These are phyloP conservation scores for Labia minor DNA, from an alignment of 2,888 invertebrate genomes.

Conservation along the genomic window DNA sequence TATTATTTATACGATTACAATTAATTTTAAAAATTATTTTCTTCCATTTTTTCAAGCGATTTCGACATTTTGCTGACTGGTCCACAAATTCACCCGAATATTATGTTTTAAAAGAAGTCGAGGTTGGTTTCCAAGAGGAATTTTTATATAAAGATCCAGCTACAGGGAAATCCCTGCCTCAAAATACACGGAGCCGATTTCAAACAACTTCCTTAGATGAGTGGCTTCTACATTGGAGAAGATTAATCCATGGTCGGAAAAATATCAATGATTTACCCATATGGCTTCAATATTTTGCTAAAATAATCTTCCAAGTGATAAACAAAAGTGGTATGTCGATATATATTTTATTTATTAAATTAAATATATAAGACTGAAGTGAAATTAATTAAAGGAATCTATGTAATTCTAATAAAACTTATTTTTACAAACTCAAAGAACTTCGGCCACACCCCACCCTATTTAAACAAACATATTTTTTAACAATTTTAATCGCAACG, in stretches of 20 bases:
- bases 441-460: too few species aligned
- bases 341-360: slow-evolving; percentile 18
- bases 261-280: slow-evolving; percentile 54
- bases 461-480: too few species aligned
- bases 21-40: too few species aligned
- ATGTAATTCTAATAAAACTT: too few species aligned
- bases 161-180: slow-evolving; percentile 36
- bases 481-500: too few species aligned
- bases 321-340: slow-evolving; percentile 52
- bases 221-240: slow-evolving; percentile 60
- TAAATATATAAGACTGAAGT: slow-evolving; percentile 17
- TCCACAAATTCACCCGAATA: slow-evolving; percentile 60
- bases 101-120: slow-evolving; percentile 58
- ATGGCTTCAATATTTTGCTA: slow-evolving; percentile 63
- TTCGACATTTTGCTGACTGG: slow-evolving; percentile 68
- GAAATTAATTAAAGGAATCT: neutral
- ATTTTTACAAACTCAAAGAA: too few species aligned
- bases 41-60: slow-evolving; percentile 32
- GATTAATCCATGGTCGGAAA: slow-evolving; percentile 41
- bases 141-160: slow-evolving; percentile 39
- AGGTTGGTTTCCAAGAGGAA: slow-evolving; percentile 56
- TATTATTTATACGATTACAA: too few species aligned
- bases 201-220: slow-evolving; percentile 45
- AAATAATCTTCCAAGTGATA: slow-evolving; percentile 58
- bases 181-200: slow-evolving; percentile 31